Percentiles rank a stretch among this genome's conserved stretches.
Conservation (phyloP, 1,140 invertebrate genomes). For the Drosophila trapezifrons region DNA sequence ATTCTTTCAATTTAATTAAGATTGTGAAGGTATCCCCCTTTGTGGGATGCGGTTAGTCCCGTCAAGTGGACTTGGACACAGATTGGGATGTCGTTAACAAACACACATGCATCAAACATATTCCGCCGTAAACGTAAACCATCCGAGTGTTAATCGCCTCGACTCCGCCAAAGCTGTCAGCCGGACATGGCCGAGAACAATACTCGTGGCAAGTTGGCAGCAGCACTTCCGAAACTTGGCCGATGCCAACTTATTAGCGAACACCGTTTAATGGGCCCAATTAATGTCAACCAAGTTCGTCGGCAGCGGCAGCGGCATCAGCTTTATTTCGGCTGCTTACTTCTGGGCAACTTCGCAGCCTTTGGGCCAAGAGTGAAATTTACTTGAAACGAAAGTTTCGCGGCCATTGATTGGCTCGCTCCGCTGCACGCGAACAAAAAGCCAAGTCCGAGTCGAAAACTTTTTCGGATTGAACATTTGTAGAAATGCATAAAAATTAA, state of each 20-base stretch:
- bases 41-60: constrained; percentile 5
- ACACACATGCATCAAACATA: constrained; percentile 30
- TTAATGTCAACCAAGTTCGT: constrained; percentile 74
- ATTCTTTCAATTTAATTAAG: not conserved
- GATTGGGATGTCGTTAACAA: constrained; percentile 49
- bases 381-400: constrained; percentile 69
- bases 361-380: constrained; percentile 56
- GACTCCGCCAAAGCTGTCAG: constrained; percentile 60
- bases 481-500: constrained; percentile 80
- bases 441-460: constrained; percentile 44
- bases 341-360: constrained; percentile 18
- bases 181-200: constrained; percentile 64
- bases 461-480: constrained; percentile 74
- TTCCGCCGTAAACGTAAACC: constrained; percentile 36
- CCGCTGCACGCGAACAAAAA: constrained; percentile 62
- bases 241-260: constrained; percentile 73
- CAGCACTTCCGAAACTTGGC: constrained; percentile 53
- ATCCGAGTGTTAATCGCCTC: constrained; percentile 72
- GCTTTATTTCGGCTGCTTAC: constrained; percentile 12
- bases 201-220: constrained; percentile 18
- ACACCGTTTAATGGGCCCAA: constrained; percentile 73
- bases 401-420: constrained; percentile 67
- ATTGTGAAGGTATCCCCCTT: constrained; percentile 15
- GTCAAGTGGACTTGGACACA: not conserved
- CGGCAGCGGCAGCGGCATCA: constrained; percentile 4